Percentiles rank a stretch among this genome's conserved stretches.
These are phyloP conservation scores for Ferrisia virgata DNA, from an alignment of 2,888 invertebrate species.

Conservation along the genomic window DNA sequence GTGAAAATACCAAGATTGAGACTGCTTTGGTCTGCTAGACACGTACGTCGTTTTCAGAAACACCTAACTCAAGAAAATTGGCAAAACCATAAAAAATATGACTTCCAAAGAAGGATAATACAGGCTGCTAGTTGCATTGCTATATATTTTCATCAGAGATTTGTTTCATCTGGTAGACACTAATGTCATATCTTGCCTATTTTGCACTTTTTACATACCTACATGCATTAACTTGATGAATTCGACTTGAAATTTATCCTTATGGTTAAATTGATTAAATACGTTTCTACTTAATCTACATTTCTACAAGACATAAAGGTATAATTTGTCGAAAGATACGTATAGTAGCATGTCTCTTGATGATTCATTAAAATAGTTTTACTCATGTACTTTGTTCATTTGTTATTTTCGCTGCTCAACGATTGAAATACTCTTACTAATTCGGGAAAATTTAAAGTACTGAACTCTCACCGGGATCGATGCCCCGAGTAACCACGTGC, in stretches of 20 bases:
- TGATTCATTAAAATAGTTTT: neutral
- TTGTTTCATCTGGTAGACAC: neutral
- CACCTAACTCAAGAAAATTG: neutral
- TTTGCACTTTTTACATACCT: too few relatives aligned
- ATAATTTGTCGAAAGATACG: too few relatives aligned
- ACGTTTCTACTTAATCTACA: neutral
- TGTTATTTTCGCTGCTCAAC: neutral
- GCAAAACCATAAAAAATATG: slow-evolving; percentile 2
- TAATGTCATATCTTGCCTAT: too few relatives aligned
- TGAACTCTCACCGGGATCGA: too few relatives aligned
- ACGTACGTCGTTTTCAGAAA: slow-evolving; percentile 14
- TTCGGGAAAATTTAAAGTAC: too few relatives aligned
- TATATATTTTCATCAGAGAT: neutral
- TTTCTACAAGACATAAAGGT: neutral
- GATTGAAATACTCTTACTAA: too few relatives aligned
- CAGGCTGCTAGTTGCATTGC: neutral
- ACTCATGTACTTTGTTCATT: neutral
- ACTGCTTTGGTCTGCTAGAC: neutral
- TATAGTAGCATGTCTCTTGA: neutral
- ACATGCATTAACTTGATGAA: neutral
- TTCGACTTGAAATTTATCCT: neutral
- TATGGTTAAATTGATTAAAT: neutral
- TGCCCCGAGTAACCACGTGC: too few relatives aligned
- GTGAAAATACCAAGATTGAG: neutral
- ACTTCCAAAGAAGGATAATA: neutral